Conservation (phyloP, 2,113 vertebrate genomes). For the Pristiophorus japonicus region DNA sequence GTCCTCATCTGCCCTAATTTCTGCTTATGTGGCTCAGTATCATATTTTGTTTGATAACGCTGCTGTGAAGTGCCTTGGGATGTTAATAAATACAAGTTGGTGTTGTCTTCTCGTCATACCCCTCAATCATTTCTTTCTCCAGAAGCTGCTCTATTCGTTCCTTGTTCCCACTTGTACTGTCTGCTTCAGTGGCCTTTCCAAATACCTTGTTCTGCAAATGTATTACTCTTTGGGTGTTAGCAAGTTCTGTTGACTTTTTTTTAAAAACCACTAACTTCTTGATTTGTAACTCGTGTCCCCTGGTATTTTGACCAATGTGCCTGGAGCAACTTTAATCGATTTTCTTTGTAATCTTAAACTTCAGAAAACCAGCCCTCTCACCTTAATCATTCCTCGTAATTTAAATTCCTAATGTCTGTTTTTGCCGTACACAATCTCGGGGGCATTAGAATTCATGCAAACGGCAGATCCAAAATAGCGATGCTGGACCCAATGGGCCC, state of each 20-base stretch:
- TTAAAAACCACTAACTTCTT: not conserved
- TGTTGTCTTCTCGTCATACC: not conserved
- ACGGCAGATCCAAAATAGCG: too few species aligned
- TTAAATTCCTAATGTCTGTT: not conserved
- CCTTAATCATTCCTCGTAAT: not conserved
- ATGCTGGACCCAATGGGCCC: too few species aligned
- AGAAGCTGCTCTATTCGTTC: not conserved
- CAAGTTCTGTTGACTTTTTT: not conserved
- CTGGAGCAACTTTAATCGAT: not conserved
- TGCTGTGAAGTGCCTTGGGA: too few species aligned
- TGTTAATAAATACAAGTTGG: not conserved
- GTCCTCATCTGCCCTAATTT: not conserved
- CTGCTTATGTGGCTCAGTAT: too few species aligned
- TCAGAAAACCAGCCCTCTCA: not conserved
- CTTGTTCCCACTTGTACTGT: not conserved
- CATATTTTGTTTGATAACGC: too few species aligned
- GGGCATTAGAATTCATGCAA: not conserved
- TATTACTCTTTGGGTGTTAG: not conserved
- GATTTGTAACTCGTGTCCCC: not conserved
- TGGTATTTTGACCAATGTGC: not conserved
- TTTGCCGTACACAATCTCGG: not conserved
- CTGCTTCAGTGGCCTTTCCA: not conserved
- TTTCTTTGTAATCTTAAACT: not conserved
- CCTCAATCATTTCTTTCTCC: not conserved
- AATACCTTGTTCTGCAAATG: not conserved